Evolutionary conservation across 2,113 vertebrate genomes (phyloP).

Genomic region (Pithys albifrons): DNA sequence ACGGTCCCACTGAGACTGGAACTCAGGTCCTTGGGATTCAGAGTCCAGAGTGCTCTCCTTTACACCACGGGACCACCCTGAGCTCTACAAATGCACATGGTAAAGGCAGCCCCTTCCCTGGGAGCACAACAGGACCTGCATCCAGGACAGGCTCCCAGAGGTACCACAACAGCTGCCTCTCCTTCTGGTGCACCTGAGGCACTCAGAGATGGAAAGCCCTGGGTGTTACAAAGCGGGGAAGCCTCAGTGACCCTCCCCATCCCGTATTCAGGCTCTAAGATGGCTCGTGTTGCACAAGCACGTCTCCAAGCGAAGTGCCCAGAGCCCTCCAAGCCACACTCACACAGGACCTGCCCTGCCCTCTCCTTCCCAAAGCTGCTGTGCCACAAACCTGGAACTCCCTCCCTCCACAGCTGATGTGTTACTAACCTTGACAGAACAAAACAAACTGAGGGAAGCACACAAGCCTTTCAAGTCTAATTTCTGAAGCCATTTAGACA

Average conservation of each 20-base stretch:
- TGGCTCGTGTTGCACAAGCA: neutral
- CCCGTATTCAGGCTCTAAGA: neutral
- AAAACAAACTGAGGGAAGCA: conserved; percentile 6
- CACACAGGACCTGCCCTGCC: neutral
- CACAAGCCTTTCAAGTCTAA: conserved; percentile 29
- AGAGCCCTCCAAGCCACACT: neutral
- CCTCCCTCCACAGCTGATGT: neutral
- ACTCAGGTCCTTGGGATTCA: too few relatives aligned
- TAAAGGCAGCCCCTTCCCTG: neutral
- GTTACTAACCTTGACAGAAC: conserved; percentile 5
- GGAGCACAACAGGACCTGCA: neutral
- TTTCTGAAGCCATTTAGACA: neutral
- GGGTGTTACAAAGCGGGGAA: neutral
- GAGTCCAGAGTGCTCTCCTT: too few relatives aligned
- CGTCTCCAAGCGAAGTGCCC: neutral
- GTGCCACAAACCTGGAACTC: neutral
- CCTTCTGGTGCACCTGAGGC: neutral
- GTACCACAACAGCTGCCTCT: neutral
- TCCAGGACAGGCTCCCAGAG: neutral
- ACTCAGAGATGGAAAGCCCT: neutral
- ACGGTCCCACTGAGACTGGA: too few relatives aligned
- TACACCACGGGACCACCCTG: too few relatives aligned
- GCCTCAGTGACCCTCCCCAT: neutral
- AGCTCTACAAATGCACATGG: neutral
- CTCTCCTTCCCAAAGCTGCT: neutral